These are phyloP conservation scores for Bergia puertoricense DNA, from an alignment of 92 coral and sea anemone species.

Conservation along the genomic window DNA sequence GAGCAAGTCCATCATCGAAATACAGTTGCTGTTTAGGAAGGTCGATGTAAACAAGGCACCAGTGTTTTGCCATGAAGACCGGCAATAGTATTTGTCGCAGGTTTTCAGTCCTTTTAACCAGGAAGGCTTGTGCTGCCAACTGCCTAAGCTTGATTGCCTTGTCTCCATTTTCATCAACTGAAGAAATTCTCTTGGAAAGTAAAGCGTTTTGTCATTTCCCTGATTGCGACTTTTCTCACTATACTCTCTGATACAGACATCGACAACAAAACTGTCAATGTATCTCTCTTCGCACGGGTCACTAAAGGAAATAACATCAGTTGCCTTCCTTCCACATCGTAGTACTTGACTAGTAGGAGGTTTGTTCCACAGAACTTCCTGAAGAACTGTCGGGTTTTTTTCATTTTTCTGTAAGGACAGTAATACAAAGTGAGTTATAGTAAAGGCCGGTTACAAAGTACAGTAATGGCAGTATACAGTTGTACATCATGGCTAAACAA, in stretches of 20 bases:
- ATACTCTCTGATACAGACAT: conserved; percentile 42
- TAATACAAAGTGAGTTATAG: no score
- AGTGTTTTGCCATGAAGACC: conserved; percentile 49
- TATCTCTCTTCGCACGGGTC: conserved; percentile 55
- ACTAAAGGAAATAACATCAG: conserved; percentile 48
- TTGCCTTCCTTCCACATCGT: conserved; percentile 25
- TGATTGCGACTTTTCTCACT: conserved; percentile 12
- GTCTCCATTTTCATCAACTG: conserved; percentile 49
- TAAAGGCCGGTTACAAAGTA: no score
- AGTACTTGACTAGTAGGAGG: conserved; percentile 32
- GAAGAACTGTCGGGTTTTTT: background rate
- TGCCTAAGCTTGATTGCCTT: conserved; percentile 32
- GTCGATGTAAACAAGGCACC: conserved; percentile 49
- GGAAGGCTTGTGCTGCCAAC: background rate
- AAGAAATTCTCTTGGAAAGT: conserved; percentile 51
- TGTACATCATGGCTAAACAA: no score
- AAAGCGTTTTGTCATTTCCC: conserved; percentile 28
- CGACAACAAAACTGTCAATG: conserved; percentile 56
- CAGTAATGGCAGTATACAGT: no score
- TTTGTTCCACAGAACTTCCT: conserved; percentile 49
- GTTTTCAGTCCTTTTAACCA: background rate
- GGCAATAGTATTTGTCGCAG: conserved; percentile 36
- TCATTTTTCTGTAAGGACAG: no score
- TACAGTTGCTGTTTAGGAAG: conserved; percentile 21
- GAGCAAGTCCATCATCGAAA: conserved; percentile 63